A percentile compares a stretch with the other conserved stretches of the same genome.
Conservation (phyloP, 23 tunicate species). For the Halocynthia roretzi region DNA sequence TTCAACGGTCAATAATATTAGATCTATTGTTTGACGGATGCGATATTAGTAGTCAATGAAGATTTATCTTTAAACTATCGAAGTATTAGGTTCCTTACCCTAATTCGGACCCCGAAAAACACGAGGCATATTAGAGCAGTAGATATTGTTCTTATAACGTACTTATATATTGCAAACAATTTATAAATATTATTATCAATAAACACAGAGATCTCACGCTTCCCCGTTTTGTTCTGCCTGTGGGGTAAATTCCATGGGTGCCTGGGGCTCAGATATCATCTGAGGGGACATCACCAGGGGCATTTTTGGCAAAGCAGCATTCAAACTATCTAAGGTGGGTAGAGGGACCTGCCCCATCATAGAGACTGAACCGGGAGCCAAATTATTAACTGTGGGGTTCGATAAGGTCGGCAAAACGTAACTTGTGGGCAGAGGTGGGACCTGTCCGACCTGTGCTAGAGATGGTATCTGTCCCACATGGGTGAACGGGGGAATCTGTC, state of each 20-base stretch:
- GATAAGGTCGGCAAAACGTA: conserved; percentile 12
- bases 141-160: too few species aligned
- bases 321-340: conserved; percentile 68
- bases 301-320: conserved; percentile 43
- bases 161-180: too few species aligned
- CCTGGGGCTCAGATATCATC: not conserved
- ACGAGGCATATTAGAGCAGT: too few species aligned
- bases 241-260: not conserved
- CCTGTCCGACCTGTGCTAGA: conserved; percentile 6
- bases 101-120: too few species aligned
- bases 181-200: too few species aligned
- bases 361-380: conserved; percentile 2
- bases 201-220: not conserved
- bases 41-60: too few species aligned
- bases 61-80: too few species aligned
- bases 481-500: not conserved
- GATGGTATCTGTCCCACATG: not conserved
- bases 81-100: too few species aligned
- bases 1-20: too few species aligned
- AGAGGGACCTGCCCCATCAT: conserved; percentile 19
- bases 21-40: too few species aligned
- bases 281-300: conserved; percentile 4
- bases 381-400: not conserved
- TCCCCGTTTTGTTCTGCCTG: conserved; percentile 23
- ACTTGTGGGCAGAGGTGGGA: conserved; percentile 5